A percentile compares a stretch with the other conserved stretches of the same genome.
These are phyloP conservation scores for Deilephila porcellus DNA, from an alignment of 2,888 invertebrate genomes.

Conservation along the genomic window DNA sequence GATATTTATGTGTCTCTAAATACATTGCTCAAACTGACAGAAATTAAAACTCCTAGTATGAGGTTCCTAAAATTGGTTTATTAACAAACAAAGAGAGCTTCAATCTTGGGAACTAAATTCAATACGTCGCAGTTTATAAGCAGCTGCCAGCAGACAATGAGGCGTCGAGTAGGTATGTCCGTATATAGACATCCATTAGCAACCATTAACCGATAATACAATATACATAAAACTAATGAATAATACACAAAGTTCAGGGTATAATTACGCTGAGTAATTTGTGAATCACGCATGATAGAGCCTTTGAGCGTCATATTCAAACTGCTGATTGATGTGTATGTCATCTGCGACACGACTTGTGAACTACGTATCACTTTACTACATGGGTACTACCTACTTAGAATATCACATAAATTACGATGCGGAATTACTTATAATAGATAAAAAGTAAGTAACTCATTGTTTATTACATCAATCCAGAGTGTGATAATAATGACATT, in stretches of 20 bases:
- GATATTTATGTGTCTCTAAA: too few relatives aligned
- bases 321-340: constrained; percentile 8
- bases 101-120: too few relatives aligned
- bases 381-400: background rate
- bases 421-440: background rate
- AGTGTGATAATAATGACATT: constrained; percentile 2
- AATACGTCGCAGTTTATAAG: too few relatives aligned
- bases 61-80: too few relatives aligned
- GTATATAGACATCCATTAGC: background rate
- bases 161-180: background rate
- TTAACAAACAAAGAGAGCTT: too few relatives aligned
- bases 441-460: constrained; percentile 4
- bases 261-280: constrained; percentile 5
- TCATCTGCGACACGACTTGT: constrained; percentile 5
- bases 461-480: background rate
- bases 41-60: too few relatives aligned
- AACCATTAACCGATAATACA: background rate
- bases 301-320: constrained; percentile 35
- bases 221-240: background rate
- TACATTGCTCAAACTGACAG: too few relatives aligned
- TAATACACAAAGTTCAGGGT: background rate
- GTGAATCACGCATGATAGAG: background rate
- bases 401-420: background rate
- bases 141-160: too few relatives aligned
- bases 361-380: background rate